Conservation (phyloP, 2,113 vertebrate species). For the Epinephelus moara region DNA sequence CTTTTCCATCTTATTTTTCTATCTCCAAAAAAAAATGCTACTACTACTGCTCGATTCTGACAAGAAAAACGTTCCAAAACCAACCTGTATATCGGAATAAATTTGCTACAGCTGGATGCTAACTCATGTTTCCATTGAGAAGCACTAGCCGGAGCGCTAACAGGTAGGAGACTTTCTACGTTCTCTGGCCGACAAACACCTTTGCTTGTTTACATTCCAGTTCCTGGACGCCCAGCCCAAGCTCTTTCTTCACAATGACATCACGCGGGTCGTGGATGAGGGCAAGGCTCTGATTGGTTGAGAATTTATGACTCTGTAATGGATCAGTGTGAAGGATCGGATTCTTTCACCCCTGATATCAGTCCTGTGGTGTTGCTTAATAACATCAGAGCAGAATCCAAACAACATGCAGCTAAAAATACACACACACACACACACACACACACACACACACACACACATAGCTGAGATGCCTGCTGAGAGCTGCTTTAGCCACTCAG, state of each 20-base stretch:
- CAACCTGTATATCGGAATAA: too few relatives aligned
- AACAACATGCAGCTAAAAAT: slow-evolving; percentile 67
- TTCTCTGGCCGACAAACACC: too few relatives aligned
- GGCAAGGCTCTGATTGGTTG: neutral
- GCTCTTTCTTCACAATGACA: too few relatives aligned
- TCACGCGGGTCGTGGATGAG: neutral
- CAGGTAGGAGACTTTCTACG: too few relatives aligned
- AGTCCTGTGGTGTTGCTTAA: slow-evolving; percentile 7
- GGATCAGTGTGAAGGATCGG: too few relatives aligned
- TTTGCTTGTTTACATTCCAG: neutral
- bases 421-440: slow-evolving; percentile 38
- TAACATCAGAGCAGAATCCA: slow-evolving; percentile 50
- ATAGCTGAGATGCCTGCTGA: neutral
- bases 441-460: slow-evolving; percentile 33
- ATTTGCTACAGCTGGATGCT: neutral
- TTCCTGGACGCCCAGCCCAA: too few relatives aligned
- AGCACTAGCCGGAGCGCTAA: neutral
- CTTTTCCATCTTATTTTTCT: too few relatives aligned
- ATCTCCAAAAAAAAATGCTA: too few relatives aligned
- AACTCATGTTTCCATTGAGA: neutral
- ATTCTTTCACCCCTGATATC: too few relatives aligned
- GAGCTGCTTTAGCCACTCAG: too few relatives aligned
- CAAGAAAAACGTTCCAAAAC: too few relatives aligned
- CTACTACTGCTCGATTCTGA: too few relatives aligned
- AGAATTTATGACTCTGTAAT: neutral